Evolutionary conservation across 2,113 vertebrate species (phyloP), one percentile per base, ranked within the genome.

Genomic region (Corythornis madagascariensis): DNA sequence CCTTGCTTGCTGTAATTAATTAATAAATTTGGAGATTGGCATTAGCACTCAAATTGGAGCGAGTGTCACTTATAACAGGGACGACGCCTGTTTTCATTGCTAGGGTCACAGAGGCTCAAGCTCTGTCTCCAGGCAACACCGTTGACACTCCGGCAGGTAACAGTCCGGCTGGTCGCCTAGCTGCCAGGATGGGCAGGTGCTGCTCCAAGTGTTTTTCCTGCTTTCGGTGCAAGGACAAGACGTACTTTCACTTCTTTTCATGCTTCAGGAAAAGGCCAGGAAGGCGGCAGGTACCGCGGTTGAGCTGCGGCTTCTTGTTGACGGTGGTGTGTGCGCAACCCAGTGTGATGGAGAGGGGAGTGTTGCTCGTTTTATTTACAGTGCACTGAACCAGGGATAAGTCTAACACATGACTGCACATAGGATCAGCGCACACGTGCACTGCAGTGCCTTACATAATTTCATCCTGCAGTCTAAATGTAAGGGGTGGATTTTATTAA

Each of bases 171-270:
- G 84, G 60, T 33, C 7, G 87, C 93, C 61, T 71, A 91, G 83
- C 96, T 80, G 93, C 93, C 96, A 85, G 94, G 95, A 98, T 99
- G 98, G 98, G 98, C 97, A 98, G 98, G 80, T 95, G 97, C 98
- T 98, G 98, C 97, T 98, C 97, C 97, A 98, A 96, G 96, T 97
- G 97, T 95, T 96, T 96, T 88, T 89, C 96, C 96, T 95, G 97
- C 91, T 95, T 94, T 93, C 97, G 88, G 96, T 98, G 98, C 97
- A 94, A 97, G 98, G 98, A 98, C 96, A 94, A 96, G 95, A 98
- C 98, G 98, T 99, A 99, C 97, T 95, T 92, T 92, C 83, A 93
- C 95, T 91, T 95, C 76, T 89, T 95, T 92, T 78, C 79, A n/a
- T 59, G 69, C 91, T 86, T 76, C 65, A 81, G 71, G 47, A 77